A percentile compares a stretch with the other conserved stretches of the same genome.
Evolutionary conservation across 2,888 invertebrate species (phyloP).

Genomic region (Athetis lepigone): DNA sequence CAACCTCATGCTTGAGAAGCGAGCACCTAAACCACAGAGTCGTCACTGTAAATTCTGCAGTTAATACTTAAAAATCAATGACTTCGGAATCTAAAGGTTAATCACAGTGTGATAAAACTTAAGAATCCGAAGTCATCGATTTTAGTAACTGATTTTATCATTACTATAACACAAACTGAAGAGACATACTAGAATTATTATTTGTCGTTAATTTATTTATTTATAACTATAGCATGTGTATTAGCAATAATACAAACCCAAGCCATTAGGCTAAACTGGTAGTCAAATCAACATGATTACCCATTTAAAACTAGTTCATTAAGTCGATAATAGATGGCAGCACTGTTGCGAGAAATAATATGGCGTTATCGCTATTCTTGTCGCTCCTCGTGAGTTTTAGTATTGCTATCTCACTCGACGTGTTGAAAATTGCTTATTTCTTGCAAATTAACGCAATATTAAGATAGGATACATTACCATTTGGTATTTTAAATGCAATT

Average conservation of each 20-base stretch:
- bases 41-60: too few relatives aligned
- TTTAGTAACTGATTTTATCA: neutral
- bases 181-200: neutral
- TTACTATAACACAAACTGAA: neutral
- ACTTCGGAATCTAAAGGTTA: too few relatives aligned
- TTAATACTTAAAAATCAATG: too few relatives aligned
- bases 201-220: too few relatives aligned
- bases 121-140: too few relatives aligned
- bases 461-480: neutral
- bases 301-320: slow-evolving; percentile 11
- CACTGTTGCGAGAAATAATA: slow-evolving; percentile 12
- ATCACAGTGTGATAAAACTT: too few relatives aligned
- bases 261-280: slow-evolving; percentile 3
- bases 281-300: neutral
- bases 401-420: slow-evolving; percentile 8
- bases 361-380: slow-evolving; percentile 20
- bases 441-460: neutral
- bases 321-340: slow-evolving; percentile 35
- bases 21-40: too few relatives aligned
- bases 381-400: slow-evolving; percentile 6
- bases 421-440: slow-evolving; percentile 4
- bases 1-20: too few relatives aligned
- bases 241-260: neutral
- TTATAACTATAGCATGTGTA: neutral
- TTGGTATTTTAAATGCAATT: neutral